These are phyloP conservation scores for Siderastrea radians DNA, from an alignment of 92 coral and sea anemone species.

Conservation along the genomic window DNA sequence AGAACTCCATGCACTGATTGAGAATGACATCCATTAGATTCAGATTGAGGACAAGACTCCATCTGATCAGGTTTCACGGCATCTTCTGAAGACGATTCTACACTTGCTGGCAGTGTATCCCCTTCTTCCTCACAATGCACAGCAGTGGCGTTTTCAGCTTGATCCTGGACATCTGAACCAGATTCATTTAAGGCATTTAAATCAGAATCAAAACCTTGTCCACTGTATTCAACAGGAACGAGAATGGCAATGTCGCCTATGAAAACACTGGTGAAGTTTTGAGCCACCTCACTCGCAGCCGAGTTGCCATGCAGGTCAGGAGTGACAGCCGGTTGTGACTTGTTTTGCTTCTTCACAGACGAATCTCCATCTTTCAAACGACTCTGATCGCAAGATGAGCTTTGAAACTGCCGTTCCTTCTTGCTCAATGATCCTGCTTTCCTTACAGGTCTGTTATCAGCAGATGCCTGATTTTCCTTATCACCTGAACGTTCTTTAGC, in stretches of 20 bases:
- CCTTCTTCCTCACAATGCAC: neutral
- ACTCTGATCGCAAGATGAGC: neutral
- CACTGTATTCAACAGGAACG: constrained; percentile 71
- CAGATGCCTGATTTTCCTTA: neutral
- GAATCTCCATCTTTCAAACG: neutral
- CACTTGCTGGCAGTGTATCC: neutral
- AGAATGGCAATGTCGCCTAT: constrained; percentile 87
- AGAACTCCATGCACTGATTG: neutral
- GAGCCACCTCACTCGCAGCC: neutral
- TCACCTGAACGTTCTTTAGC: neutral
- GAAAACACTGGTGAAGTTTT: constrained; percentile 59
- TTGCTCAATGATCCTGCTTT: neutral
- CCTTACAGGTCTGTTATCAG: neutral
- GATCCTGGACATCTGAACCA: neutral
- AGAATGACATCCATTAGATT: neutral
- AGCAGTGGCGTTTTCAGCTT: neutral
- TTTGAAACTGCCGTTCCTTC: neutral
- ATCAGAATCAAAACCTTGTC: neutral
- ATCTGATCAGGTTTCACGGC: neutral
- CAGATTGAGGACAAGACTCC: neutral
- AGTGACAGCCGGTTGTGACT: neutral
- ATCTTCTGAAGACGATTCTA: neutral
- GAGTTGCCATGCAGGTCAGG: neutral
- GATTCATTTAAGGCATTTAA: neutral
- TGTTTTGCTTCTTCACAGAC: neutral